These are phyloP conservation scores for Sesamia nonagrioides DNA, from an alignment of 1,140 invertebrate species.

Conservation along the genomic window DNA sequence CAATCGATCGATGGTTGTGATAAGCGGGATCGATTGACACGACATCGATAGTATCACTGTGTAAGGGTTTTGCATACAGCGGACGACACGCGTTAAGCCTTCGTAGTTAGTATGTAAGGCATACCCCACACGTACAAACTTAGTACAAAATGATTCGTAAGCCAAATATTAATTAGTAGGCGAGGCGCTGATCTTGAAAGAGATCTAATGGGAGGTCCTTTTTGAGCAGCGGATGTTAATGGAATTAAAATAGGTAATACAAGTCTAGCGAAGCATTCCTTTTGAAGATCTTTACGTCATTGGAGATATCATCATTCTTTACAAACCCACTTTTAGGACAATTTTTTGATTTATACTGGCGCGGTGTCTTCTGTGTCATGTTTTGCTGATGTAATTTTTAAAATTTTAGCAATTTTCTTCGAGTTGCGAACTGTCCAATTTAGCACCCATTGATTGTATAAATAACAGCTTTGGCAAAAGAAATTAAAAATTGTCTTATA, in stretches of 20 bases:
- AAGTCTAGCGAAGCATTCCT: neutral
- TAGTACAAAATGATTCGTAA: constrained; percentile 35
- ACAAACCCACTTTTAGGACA: too few species aligned
- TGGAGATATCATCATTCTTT: too few species aligned
- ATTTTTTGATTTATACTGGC: too few species aligned
- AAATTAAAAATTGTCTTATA: too few species aligned
- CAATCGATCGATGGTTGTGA: constrained; percentile 25
- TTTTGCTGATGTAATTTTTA: too few species aligned
- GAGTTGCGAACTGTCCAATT: too few species aligned
- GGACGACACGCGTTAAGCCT: neutral
- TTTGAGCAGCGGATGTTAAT: neutral
- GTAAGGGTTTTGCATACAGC: constrained; percentile 16
- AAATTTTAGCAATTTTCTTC: too few species aligned
- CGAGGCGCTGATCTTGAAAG: neutral
- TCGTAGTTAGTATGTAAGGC: constrained; percentile 15
- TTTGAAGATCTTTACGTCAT: neutral
- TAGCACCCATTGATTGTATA: too few species aligned
- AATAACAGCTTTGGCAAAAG: too few species aligned
- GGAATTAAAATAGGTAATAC: neutral
- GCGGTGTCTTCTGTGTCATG: too few species aligned
- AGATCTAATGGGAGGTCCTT: constrained; percentile 14
- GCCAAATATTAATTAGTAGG: constrained; percentile 27
- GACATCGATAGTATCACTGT: constrained; percentile 13
- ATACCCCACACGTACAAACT: neutral
- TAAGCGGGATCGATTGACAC: constrained; percentile 37